A percentile compares a stretch with the other conserved stretches of the same genome.
These are phyloP conservation scores for Oligia fasciuncula DNA, from an alignment of 2,888 invertebrate genomes.

Conservation along the genomic window DNA sequence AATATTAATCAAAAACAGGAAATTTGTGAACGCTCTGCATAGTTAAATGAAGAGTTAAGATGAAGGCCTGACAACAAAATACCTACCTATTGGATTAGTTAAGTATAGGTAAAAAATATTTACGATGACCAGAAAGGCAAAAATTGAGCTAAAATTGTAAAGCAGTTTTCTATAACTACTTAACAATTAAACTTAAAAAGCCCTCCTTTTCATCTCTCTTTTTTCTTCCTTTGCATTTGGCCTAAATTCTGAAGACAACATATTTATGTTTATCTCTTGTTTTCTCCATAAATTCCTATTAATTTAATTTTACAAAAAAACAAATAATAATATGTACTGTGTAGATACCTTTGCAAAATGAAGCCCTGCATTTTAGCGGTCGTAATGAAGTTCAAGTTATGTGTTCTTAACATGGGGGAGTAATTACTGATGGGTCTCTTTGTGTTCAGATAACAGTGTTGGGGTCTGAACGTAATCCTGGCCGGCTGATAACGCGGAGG, in stretches of 20 bases:
- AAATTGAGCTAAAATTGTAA: no score
- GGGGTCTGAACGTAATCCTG: conserved; percentile 66
- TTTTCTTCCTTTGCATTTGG: neutral
- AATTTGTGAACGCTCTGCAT: neutral
- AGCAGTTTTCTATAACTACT: no score
- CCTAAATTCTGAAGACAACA: neutral
- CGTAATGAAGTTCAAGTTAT: conserved; percentile 79
- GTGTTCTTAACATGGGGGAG: conserved; percentile 73
- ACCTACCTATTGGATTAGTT: neutral
- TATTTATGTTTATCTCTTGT: neutral
- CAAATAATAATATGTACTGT: neutral
- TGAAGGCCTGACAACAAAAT: neutral
- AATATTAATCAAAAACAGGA: conserved; percentile 17
- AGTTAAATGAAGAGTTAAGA: neutral
- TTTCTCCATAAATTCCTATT: neutral
- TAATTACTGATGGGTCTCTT: conserved; percentile 83
- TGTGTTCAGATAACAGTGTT: conserved; percentile 76
- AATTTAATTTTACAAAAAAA: neutral
- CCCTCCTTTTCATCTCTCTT: neutral
- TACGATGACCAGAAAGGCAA: no score
- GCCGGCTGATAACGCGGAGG: conserved; percentile 48
- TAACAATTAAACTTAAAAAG: neutral
- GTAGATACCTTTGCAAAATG: neutral
- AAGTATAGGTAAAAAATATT: neutral
- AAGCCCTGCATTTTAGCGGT: conserved; percentile 57